These are phyloP conservation scores for Heliangelus exortis DNA, from an alignment of 2,797 vertebrate genomes.

Conservation along the genomic window DNA sequence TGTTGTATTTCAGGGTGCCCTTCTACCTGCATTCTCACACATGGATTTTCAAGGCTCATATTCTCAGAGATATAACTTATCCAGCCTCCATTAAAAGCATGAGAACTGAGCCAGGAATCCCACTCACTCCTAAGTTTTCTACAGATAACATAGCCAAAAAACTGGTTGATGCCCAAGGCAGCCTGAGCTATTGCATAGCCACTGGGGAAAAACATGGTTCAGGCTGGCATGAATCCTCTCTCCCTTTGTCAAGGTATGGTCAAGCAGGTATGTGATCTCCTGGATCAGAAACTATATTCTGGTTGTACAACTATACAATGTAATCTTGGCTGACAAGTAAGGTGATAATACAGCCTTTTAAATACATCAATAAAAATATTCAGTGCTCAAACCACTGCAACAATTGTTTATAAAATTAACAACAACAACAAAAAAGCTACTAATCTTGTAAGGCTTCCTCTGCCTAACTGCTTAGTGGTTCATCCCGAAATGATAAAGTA, in stretches of 20 bases:
- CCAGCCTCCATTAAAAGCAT: neutral
- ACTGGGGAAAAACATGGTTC: neutral
- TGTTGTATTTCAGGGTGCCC: neutral
- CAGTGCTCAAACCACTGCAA: neutral
- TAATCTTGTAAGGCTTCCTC: neutral
- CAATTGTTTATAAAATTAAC: neutral
- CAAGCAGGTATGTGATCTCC: neutral
- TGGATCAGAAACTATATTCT: neutral
- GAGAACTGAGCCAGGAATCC: neutral
- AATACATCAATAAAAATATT: neutral
- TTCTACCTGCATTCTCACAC: neutral
- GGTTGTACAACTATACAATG: neutral
- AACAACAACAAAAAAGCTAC: accelerated
- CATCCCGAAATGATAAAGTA: neutral
- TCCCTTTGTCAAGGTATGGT: neutral
- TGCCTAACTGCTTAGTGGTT: neutral
- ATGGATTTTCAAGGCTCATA: neutral
- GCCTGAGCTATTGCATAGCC: neutral
- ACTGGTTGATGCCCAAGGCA: neutral
- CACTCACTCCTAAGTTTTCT: neutral
- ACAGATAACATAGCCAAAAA: neutral
- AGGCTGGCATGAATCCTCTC: neutral
- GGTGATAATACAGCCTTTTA: neutral
- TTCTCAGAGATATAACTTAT: neutral
- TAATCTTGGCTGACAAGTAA: neutral